Base-by-base conservation (phyloP, 1,140 invertebrate species). In the Elymnias hypermnestra region DNA sequence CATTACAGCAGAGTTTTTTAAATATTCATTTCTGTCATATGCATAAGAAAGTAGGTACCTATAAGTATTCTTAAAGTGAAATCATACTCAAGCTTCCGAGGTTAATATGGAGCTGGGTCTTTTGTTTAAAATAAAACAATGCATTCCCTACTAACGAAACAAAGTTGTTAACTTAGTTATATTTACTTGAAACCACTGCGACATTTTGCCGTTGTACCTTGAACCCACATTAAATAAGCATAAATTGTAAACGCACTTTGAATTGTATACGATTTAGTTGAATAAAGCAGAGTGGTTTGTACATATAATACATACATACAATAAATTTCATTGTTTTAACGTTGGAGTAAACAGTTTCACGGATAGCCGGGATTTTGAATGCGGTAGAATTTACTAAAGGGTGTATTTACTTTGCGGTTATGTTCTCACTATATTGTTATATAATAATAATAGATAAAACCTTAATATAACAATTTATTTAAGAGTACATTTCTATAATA, bases 351-450 rank as follows among this genome's bases (percentile, higher is more conserved):
- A 29, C 10, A 38, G 12, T 37, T 15, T 47, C 17, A 25, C 42
- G 37, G 22, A 28, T 41, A 7, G 10, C 8, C 7, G 25, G 2
- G 12, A 31, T 10, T 19, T 29, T 21, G 21, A 23, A 47, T 40
- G 26, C 33, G 37, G 33, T 13, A 28, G 45, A 48, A 48, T 48
- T 40, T 40, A 26, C 45, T 5, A 29, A 41, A 18, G 4, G 13
- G 15, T 18, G 7, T 18, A 15, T 33, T 33, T 5, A 33, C 31
- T 33, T 18, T 15, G 7, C 17, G 8, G 14, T 15, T 18, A 17
- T 33, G 18, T 15, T 33, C 3, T 10, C n/a, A 17, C 17, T 33
- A 33, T 18, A 15, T 33, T 15, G 31, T 3, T 8, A 33, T 9
- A 17, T 8, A 33, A 10, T 31, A 31, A 31, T 22, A 26, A 0